A percentile compares a stretch with the other conserved stretches of the same genome.
These are phyloP conservation scores for Blastobasis lacticolella DNA, from an alignment of 2,888 invertebrate species.

Conservation along the genomic window DNA sequence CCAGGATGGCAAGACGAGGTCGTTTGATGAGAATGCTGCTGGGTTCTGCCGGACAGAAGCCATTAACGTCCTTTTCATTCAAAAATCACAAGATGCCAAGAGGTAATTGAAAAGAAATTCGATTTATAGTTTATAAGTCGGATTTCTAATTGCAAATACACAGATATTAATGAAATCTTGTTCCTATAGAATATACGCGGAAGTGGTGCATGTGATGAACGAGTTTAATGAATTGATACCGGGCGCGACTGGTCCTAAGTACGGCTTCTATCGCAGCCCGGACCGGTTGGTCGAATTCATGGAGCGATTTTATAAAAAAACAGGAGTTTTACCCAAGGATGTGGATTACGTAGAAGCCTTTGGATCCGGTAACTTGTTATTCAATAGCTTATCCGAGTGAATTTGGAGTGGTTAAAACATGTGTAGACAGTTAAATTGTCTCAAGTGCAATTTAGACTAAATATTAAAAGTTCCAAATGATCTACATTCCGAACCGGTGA, in stretches of 20 bases:
- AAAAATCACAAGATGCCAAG: constrained; percentile 76
- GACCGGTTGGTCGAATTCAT: constrained; percentile 60
- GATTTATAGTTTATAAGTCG: too few species aligned
- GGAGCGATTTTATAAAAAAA: constrained; percentile 74
- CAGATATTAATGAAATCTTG: too few species aligned
- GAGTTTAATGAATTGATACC: constrained; percentile 62
- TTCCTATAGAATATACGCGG: constrained; percentile 70
- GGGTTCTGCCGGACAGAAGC: constrained; percentile 87
- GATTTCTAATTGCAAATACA: too few species aligned
- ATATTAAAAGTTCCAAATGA: not conserved
- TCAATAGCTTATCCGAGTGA: not conserved
- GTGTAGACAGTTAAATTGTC: not conserved
- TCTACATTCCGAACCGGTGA: not conserved
- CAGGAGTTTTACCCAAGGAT: constrained; percentile 76
- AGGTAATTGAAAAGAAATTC: constrained; percentile 26
- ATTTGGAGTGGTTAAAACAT: not conserved
- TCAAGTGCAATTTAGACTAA: not conserved
- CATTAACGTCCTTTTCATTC: constrained; percentile 78
- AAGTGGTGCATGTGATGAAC: constrained; percentile 79
- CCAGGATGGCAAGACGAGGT: constrained; percentile 86
- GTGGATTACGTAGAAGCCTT: constrained; percentile 90
- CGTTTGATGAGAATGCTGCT: constrained; percentile 85
- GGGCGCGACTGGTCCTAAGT: constrained; percentile 68
- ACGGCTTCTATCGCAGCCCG: constrained; percentile 71
- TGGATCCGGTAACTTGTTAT: constrained; percentile 74